Base-by-base conservation (phyloP, 2,113 vertebrate species). In the Hippocampus zosterae region DNA sequence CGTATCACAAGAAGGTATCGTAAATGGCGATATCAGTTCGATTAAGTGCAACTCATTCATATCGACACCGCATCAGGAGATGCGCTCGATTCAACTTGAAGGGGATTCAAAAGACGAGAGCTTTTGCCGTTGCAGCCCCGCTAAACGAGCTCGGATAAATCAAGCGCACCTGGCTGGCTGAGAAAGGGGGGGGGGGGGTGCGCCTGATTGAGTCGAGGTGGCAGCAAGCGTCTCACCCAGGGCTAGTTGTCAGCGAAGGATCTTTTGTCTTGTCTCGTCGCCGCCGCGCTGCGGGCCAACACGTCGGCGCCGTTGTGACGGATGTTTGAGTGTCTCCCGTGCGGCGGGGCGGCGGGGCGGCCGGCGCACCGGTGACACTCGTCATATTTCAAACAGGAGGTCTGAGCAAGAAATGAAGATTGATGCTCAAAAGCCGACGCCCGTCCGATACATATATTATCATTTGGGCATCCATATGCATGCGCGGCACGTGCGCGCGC, bases 361-460 rank as follows among this genome's bases (percentile, higher is more conserved):
- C 84, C 81, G 88, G 84, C 80, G 77, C 87, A 85, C 85, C 79
- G 78, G 78, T 88, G 85, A 88, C 89, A 89, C 88, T 73, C 88
- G 91, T 90, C 91, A 92, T 92, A 86, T 90, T 90, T 92, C 91
- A 92, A 82, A 81, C 80, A 78, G 84, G 72, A 87, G 81, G 90
- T 90, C 90, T 87, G 88, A 87, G 87, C 76, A 70, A 75, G 81
- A 89, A 93, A 93, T 93, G 87, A 92, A 93, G 92, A 93, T 93
- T 91, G 92, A 93, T 93, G 88, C 64, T 50, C 66, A 68, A 72
- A 84, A 85, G 80, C 81, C 75, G 78, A 67, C 71, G 80, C 73
- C 83, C 84, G 72, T 86, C 61, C 74, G 40, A 84, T 73, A 78
- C 89, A 90, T 90, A 87, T 79, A 87, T 92, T 90, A 90, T 91